Evolutionary conservation across 2,113 vertebrate species (phyloP).

Genomic region (Vireo altiloquus): DNA sequence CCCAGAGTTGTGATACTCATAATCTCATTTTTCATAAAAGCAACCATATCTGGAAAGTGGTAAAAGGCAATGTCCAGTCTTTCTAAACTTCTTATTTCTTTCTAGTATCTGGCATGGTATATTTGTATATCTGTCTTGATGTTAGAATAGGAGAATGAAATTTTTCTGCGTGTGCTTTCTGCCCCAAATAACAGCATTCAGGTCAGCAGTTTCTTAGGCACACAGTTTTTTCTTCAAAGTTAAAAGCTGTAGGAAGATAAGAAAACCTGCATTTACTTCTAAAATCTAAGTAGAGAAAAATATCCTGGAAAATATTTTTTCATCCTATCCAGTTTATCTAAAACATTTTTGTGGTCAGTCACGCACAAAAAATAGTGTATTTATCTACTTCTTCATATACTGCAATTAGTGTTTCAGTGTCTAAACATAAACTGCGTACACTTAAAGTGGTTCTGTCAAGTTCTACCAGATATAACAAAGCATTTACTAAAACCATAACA

Average conservation of each 20-base stretch:
- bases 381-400: neutral
- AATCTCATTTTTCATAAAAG: neutral
- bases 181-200: neutral
- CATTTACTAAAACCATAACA: neutral
- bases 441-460: neutral
- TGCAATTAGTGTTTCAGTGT: neutral
- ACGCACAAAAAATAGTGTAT: neutral
- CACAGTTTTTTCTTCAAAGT: neutral
- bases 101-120: neutral
- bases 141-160: neutral
- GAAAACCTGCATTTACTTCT: neutral
- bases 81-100: neutral
- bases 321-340: neutral
- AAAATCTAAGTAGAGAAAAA: neutral
- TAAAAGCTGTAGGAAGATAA: neutral
- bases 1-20: neutral
- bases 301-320: neutral
- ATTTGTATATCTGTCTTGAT: neutral
- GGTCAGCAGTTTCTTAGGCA: neutral
- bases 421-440: neutral
- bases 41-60: neutral
- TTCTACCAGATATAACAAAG: neutral
- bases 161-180: neutral
- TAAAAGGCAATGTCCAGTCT: neutral
- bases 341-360: neutral